These are phyloP conservation scores for Oncorhynchus masou DNA, from an alignment of 2,113 vertebrate species.

Conservation along the genomic window DNA sequence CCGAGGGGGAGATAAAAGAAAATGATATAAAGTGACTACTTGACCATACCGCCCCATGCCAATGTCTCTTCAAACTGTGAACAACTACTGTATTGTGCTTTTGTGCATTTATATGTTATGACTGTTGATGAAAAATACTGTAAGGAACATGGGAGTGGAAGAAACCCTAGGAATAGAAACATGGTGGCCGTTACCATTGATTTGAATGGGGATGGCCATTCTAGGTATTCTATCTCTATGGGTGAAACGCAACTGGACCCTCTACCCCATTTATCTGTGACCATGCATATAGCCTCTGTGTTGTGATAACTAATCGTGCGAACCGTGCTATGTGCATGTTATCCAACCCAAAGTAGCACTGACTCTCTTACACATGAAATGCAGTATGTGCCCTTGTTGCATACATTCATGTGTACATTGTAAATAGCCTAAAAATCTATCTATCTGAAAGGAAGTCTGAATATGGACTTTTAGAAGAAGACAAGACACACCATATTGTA, in stretches of 20 bases:
- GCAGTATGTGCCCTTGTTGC: neutral
- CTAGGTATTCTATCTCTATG: no score
- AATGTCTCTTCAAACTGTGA: constrained; percentile 20
- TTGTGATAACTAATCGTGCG: neutral
- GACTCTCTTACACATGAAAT: neutral
- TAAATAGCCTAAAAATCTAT: neutral
- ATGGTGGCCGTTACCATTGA: no score
- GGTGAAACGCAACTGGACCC: constrained; percentile 19
- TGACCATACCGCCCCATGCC: neutral
- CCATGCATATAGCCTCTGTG: neutral
- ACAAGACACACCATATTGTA: constrained; percentile 12
- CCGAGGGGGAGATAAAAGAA: neutral
- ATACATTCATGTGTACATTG: no score
- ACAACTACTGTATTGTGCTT: constrained; percentile 8
- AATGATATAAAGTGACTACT: neutral
- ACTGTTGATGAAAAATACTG: neutral
- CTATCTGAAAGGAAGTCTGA: neutral
- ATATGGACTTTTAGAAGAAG: neutral
- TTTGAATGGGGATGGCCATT: no score
- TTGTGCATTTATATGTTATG: constrained; percentile 6
- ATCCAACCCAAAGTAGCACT: neutral
- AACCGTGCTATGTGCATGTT: constrained; percentile 1
- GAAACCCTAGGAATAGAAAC: no score
- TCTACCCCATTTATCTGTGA: neutral
- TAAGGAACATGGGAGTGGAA: neutral